Evolutionary conservation across 2,888 invertebrate species (phyloP), one percentile per base, ranked within the genome.

Genomic region (Lamellibrachia satsuma): DNA sequence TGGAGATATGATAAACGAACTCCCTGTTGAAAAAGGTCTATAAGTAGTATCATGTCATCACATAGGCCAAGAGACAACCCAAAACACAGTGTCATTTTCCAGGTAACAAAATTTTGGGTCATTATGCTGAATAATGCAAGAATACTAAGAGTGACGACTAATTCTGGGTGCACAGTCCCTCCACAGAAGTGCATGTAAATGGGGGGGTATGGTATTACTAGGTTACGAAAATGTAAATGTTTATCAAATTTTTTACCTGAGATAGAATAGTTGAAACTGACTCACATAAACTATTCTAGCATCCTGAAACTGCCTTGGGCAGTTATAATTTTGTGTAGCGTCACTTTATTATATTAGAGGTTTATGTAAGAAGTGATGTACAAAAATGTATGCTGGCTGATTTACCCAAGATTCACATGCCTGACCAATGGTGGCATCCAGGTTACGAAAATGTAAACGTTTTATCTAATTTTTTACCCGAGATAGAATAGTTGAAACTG

Each of bases 401-500:
- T 93, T 92, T 94, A 96, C 98, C 97, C 99, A 99, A 1, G 98
- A 97, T 96, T 99, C 99, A 97, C 99, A 99, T 97, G 99, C 99
- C 97, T 99, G 99, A 96, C 99, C 99, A 96, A 99, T 99, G 92
- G 99, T 98, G 55, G 99, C 99, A 96, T 99, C 99, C 3, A 60
- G 8, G 60, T 8, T 9, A 3, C 9, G 2, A 15, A 60, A 60
- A 60, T 60, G n/a, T n/a, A n/a, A n/a, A n/a, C n/a, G n/a, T n/a
- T n/a, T n/a, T n/a, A n/a, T n/a, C n/a, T n/a, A 9, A 15, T 60
- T 75, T 75, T 15, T 0, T 15, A 6, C 15, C 15, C 22, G 75
- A 75, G 75, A 75, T 75, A 75, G 22, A 60, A 22, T 75, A 22
- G 2, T 75, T 6, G 15, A 6, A 75, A 75, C 15, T 75, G 11